Base-by-base conservation (phyloP, 2,113 vertebrate genomes). In the Lepus americanus region DNA sequence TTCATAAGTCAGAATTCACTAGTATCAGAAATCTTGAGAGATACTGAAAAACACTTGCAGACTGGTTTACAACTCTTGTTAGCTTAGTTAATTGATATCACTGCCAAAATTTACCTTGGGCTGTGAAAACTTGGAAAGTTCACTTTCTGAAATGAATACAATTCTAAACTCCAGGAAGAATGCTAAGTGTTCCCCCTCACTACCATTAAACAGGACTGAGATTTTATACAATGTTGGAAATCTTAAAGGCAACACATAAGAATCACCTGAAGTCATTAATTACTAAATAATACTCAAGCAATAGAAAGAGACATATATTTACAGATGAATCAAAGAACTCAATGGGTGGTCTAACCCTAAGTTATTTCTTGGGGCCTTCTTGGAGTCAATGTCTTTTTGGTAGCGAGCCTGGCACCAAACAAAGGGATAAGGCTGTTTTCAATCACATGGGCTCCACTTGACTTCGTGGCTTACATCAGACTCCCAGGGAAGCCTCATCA, bases 91-190 rank as follows among this genome's bases (percentile, higher is more conserved):
- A 90, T 69, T 95, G 69, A 78, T 85, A 74, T 74, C 11, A 74
- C 90, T 70, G 33, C 82, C 63, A 55, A 96, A 77, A 94, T 94
- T 87, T 88, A 94, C 51, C n/a, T 64, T 95, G 19, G 27, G 85
- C 81, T 95, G 90, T 90, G 85, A 95, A 87, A 90, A 92, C 53
- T 94, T 94, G 72, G 94, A 76, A 92, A 93, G 90, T 81, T 94
- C 36, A 92, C 36, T 70, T 94, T 96, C 23, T 27, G 82, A 53
- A 95, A 92, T 33, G 69, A 94, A 94, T 61, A 95, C 25, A 86
- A 73, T 66, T 70, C 69, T 67, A 87, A 81, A 59, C 55, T 90
- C 94, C 2, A 0, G 88, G 77, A 94, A 94, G 51, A 64, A 82
- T 49, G 8, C 25, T 87, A 55, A 55, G 44, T 49, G 67, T 73